Evolutionary conservation across 1,140 invertebrate genomes (phyloP).

Genomic region (Phymastichus coffea): DNA sequence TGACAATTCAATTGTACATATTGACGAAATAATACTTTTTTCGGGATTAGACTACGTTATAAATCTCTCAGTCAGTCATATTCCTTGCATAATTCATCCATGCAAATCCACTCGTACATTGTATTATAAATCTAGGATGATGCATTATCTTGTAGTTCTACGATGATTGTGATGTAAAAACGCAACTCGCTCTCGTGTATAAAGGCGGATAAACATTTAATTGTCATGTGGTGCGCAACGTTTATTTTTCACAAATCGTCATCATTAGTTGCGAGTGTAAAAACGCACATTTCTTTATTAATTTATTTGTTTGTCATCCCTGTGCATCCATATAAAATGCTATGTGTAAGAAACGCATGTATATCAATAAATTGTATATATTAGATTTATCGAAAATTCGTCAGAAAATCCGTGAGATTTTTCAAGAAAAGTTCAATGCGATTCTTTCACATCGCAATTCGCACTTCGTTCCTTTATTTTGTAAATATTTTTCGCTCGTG

Average conservation of each 20-base stretch:
- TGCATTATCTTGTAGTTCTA: conserved; percentile 26
- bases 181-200: conserved; percentile 32
- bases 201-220: conserved; percentile 33
- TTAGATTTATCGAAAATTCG: no score
- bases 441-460: conserved; percentile 12
- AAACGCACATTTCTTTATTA: conserved; percentile 1
- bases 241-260: no score
- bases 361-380: conserved; percentile 15
- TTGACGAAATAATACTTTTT: conserved; percentile 53
- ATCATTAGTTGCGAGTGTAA: neutral
- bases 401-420: conserved; percentile 25
- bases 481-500: conserved; percentile 6
- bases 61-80: conserved; percentile 31
- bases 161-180: conserved; percentile 44
- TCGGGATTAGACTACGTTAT: conserved; percentile 40
- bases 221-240: conserved; percentile 39
- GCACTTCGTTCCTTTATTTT: conserved; percentile 23
- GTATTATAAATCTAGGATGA: conserved; percentile 35
- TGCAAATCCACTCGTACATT: conserved; percentile 29
- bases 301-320: neutral
- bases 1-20: conserved; percentile 49
- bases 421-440: conserved; percentile 6
- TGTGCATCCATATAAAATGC: conserved; percentile 2
- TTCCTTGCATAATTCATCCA: conserved; percentile 13
- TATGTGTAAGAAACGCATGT: conserved; percentile 20